These are phyloP conservation scores for Melipona quadrifasciata DNA, from an alignment of 1,140 invertebrate species.

Conservation along the genomic window DNA sequence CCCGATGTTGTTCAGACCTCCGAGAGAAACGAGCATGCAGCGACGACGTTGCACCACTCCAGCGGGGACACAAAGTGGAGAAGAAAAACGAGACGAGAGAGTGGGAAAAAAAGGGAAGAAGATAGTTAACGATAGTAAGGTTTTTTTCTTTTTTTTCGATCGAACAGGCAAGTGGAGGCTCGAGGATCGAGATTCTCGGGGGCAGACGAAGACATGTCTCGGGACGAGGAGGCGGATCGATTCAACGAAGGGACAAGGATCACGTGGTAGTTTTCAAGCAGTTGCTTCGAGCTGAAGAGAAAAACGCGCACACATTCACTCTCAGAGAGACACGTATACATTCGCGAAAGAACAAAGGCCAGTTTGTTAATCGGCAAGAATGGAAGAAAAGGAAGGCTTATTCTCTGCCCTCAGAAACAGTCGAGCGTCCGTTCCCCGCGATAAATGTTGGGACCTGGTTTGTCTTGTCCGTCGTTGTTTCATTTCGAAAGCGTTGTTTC, in stretches of 20 bases:
- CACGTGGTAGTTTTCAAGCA: background rate
- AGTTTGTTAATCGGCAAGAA: background rate
- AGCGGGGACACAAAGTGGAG: background rate
- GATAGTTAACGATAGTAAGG: background rate
- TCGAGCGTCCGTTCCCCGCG: constrained; percentile 50
- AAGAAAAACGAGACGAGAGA: background rate
- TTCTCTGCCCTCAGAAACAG: constrained; percentile 29
- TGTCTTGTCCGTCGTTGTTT: constrained; percentile 74
- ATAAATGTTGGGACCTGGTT: constrained; percentile 71
- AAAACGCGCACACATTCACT: constrained; percentile 8
- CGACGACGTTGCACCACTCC: constrained; percentile 25
- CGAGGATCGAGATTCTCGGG: constrained; percentile 17
- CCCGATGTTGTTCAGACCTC: constrained; percentile 61
- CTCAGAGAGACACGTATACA: background rate
- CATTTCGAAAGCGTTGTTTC: constrained; percentile 76
- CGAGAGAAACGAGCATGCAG: constrained; percentile 16
- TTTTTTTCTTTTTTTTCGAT: background rate
- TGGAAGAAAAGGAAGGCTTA: background rate
- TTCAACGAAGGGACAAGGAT: background rate
- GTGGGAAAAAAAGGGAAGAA: background rate
- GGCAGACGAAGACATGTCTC: background rate
- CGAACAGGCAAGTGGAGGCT: background rate
- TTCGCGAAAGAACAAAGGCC: background rate
- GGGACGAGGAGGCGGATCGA: background rate
- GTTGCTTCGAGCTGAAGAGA: too few relatives aligned